phyloP scores from a whole-genome alignment of 2,113 vertebrate species.

The Excalfactoria chinensis region DNA sequence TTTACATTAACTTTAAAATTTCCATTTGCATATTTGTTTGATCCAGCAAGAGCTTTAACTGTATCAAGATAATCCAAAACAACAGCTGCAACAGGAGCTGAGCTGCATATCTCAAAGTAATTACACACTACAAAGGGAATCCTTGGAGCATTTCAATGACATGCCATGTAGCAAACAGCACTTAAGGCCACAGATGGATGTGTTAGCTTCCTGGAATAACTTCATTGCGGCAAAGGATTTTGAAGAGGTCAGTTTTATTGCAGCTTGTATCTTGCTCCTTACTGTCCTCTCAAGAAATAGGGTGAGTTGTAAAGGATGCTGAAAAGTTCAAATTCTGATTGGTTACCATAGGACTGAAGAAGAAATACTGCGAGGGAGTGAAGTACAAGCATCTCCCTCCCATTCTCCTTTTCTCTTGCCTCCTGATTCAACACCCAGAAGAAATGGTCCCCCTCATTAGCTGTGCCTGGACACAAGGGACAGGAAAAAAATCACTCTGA shows the following conservation, averaged over 20 bases:
- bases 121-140: constrained; percentile 39
- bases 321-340: neutral
- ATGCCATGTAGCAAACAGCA: neutral
- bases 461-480: neutral
- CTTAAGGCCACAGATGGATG: neutral
- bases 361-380: neutral
- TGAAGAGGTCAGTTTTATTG: neutral
- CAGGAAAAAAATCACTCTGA: neutral
- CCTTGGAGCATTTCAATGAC: constrained; percentile 38
- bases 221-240: neutral
- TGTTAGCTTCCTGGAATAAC: neutral
- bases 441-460: neutral
- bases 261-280: neutral
- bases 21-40: constrained; percentile 34
- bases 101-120: constrained; percentile 5
- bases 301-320: neutral
- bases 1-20: constrained; percentile 23
- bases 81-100: constrained; percentile 2
- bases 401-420: neutral
- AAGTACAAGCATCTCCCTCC: neutral
- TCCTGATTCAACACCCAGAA: neutral
- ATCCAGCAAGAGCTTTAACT: constrained; percentile 14
- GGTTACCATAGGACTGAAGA: neutral
- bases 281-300: neutral
- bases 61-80: constrained; percentile 4